Base-by-base conservation (phyloP, 2,113 vertebrate genomes). In the Pangasianodon gigas region DNA sequence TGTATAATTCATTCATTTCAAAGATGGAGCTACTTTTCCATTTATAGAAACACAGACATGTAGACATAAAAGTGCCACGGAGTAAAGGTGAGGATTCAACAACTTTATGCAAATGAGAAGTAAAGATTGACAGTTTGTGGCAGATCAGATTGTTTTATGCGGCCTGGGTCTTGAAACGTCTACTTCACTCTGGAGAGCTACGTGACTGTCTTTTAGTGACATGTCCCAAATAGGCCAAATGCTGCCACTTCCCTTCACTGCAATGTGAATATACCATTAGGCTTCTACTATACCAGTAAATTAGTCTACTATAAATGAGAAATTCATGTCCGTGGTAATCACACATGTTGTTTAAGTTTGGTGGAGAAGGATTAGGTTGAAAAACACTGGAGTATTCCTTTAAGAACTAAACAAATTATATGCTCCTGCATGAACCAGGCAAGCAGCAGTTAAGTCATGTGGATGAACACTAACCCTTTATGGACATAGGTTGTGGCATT, bases 401-500 rank as follows among this genome's bases (percentile, higher is more conserved):
- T n/a, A n/a, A 80, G 13, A 80, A 16, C 1, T 46, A 51, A 54
- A 82, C 21, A 13, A 52, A 32, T 13, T 1, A 83, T 58, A 41
- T 41, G 52, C 16, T 83, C 19, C n/a, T 41, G 19, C 4, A 37
- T 83, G 26, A 75, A 44, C 44, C 75, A 48, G 19, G 48, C 51
- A 56, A 56, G 44, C n/a, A 54, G 48, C 13, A 67, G 69, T 37
- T 37, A 46, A 51, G 24, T 29, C 56, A 44, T 8, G 2, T 4
- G 32, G n/a, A n/a, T 29, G 6, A 71, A 81, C 60, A 32, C 97
- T 51, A 95, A 99, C 98, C 98, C 98, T 96, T 99, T 99, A 96
- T 99, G 98, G 92, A 99, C 98, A 58, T 99, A 99, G 0, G 98
- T 99, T 60, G 98, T 99, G 41, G 98, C 98, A 89, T 99, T 99